These are phyloP conservation scores for Ctenopoma kingsleyae DNA, from an alignment of 2,797 vertebrate genomes.

Conservation along the genomic window DNA sequence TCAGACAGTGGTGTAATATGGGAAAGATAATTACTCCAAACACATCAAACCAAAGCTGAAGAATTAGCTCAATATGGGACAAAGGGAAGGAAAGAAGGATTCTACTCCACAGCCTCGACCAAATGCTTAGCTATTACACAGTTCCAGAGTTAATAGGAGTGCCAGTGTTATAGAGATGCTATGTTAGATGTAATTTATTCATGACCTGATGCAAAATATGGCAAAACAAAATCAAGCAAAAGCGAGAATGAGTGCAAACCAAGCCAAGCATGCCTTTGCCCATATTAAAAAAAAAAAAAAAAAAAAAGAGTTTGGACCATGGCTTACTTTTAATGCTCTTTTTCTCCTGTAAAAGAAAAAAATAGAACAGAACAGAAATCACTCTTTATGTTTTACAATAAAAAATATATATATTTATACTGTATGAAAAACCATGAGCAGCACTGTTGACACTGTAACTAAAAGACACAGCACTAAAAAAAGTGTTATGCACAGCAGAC, in stretches of 20 bases:
- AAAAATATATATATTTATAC: constrained; percentile 25
- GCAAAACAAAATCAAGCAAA: constrained; percentile 78
- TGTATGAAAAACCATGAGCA: constrained; percentile 54
- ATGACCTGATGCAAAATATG: constrained; percentile 81
- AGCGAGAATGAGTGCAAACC: constrained; percentile 81
- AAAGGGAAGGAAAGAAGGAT: constrained; percentile 21
- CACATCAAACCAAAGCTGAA: constrained; percentile 31
- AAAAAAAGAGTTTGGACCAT: constrained; percentile 78
- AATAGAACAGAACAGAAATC: constrained; percentile 85
- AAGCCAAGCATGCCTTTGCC: constrained; percentile 85
- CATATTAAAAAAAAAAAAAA: constrained; percentile 36
- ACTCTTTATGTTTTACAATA: constrained; percentile 73
- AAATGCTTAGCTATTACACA: constrained; percentile 35
- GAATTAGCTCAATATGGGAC: constrained; percentile 20
- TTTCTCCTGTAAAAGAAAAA: constrained; percentile 90
- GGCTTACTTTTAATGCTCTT: constrained; percentile 92
- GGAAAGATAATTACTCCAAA: constrained; percentile 37
- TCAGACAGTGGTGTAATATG: constrained; percentile 25
- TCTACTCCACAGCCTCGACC: constrained; percentile 26
- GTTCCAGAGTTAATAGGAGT: constrained; percentile 50
- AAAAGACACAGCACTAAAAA: constrained; percentile 50
- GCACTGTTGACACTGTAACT: constrained; percentile 41
- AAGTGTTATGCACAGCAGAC: constrained; percentile 61
- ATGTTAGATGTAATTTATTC: constrained; percentile 74
- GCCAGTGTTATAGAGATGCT: constrained; percentile 61